Evolutionary conservation across 2,113 vertebrate genomes (phyloP), one percentile per base, ranked within the genome.

Genomic region (Notechis scutatus): DNA sequence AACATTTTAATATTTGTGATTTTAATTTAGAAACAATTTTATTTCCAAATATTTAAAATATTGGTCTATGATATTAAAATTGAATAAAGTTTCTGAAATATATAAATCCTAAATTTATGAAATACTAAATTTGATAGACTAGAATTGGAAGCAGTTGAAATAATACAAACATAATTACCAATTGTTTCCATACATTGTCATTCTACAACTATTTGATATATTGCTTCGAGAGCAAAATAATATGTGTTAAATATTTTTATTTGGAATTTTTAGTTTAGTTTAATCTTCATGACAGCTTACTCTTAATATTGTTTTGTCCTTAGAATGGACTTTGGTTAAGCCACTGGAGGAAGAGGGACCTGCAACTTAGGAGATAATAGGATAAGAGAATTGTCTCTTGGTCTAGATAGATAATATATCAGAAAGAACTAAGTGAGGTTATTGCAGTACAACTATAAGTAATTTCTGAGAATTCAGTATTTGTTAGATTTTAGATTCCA

Each of bases 121-220:
- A 74, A 74, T 1, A 5, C 14, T 74, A 7, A 74, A 34, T 74
- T 34, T 74, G 29, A 74, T 74, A 34, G 12, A 4, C 29, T 69
- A n/a, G 29, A n/a, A 34, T 12, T 74, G n/a, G n/a, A 74, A 74
- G n/a, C n/a, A 7, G n/a, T 74, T 74, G 91, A 94, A 95, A 34
- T 86, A 59, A 59, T 39, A 87, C 64, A 89, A 57, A 56, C n/a
- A 26, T 54, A 3, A 55, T 95, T 86, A 90, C 93, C 93, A 94
- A 81, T 59, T 94, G n/a, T 94, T 90, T 96, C 91, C 96, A 88
- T 89, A 5, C 74, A 92, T 6, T 96, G 92, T 90, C 94, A 15
- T 86, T 55, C 85, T 92, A 18, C 45, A 42, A 64, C 94, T 87
- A 59, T 55, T 39, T 34, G 93, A 34, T 52, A 91, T 26, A 86